These are phyloP conservation scores for Hoplodrina blanda DNA, from an alignment of 2,888 invertebrate species.

Conservation along the genomic window DNA sequence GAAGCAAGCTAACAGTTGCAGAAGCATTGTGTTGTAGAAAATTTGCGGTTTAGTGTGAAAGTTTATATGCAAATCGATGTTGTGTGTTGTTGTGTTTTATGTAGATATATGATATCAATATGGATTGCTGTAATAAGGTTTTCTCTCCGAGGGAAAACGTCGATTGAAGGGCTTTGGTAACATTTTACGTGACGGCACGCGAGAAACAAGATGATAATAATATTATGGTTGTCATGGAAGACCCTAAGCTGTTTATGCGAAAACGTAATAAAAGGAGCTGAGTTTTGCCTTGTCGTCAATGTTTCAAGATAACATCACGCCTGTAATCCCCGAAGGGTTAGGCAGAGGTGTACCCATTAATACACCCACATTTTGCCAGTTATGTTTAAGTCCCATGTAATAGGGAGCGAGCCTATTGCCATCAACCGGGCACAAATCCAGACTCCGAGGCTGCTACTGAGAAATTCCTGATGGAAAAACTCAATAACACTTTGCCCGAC, in stretches of 20 bases:
- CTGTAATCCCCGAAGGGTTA: too few species aligned
- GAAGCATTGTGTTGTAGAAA: slow-evolving; percentile 66
- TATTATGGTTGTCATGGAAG: slow-evolving; percentile 25
- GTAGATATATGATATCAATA: slow-evolving; percentile 22
- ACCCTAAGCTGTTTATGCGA: slow-evolving; percentile 15
- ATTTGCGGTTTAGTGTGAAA: slow-evolving; percentile 73
- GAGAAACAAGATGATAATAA: slow-evolving; percentile 7
- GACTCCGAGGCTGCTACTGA: too few species aligned
- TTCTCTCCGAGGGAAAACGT: slow-evolving; percentile 27
- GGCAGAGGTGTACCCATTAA: too few species aligned
- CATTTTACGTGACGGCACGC: slow-evolving; percentile 41
- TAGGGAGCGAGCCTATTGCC: too few species aligned
- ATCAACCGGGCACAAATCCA: too few species aligned
- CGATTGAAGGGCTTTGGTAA: slow-evolving; percentile 32
- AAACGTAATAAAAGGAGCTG: slow-evolving; percentile 2
- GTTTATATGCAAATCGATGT: slow-evolving; percentile 61
- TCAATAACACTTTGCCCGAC: too few species aligned
- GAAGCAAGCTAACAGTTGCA: slow-evolving; percentile 40
- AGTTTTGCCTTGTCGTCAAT: neutral
- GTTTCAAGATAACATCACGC: too few species aligned
- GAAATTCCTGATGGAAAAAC: too few species aligned
- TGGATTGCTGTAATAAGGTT: slow-evolving; percentile 38
- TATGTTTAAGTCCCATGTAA: too few species aligned
- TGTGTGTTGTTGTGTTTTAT: slow-evolving; percentile 4
- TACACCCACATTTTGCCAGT: too few species aligned